Evolutionary conservation across 1,140 invertebrate species (phyloP).

Genomic region (Monomorium pharaonis): DNA sequence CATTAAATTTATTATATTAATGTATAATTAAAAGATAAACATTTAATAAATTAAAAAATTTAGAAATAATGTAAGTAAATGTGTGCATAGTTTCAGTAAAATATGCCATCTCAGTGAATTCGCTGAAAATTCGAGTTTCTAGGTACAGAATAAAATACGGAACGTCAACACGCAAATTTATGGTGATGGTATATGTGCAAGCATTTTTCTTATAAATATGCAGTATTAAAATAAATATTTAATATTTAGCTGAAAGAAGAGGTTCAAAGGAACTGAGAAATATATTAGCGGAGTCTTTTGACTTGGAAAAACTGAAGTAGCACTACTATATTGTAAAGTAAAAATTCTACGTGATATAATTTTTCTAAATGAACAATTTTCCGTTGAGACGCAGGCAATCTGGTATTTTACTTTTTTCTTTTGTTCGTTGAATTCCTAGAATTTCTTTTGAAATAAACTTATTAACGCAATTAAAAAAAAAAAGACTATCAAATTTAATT

Average conservation of each 20-base stretch:
- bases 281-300: neutral
- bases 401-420: neutral
- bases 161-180: neutral
- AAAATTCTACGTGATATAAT: neutral
- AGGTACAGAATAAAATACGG: neutral
- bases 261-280: slow-evolving; percentile 5
- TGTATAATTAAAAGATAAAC: neutral
- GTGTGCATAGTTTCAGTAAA: neutral
- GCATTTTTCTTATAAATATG: slow-evolving; percentile 20
- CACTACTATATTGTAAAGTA: neutral
- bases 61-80: neutral
- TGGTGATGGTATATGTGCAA: neutral
- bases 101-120: neutral
- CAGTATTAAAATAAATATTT: slow-evolving; percentile 44
- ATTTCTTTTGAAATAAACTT: neutral
- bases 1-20: neutral
- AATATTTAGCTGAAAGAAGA: slow-evolving; percentile 6
- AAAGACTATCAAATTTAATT: neutral
- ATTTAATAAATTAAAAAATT: neutral
- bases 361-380: slow-evolving; percentile 4
- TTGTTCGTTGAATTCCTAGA: neutral
- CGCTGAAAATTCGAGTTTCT: neutral
- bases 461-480: neutral
- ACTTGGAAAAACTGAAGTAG: neutral
- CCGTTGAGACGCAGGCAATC: neutral